Conservation (phyloP, 2,113 vertebrate species). For the Chiloscyllium plagiosum region DNA sequence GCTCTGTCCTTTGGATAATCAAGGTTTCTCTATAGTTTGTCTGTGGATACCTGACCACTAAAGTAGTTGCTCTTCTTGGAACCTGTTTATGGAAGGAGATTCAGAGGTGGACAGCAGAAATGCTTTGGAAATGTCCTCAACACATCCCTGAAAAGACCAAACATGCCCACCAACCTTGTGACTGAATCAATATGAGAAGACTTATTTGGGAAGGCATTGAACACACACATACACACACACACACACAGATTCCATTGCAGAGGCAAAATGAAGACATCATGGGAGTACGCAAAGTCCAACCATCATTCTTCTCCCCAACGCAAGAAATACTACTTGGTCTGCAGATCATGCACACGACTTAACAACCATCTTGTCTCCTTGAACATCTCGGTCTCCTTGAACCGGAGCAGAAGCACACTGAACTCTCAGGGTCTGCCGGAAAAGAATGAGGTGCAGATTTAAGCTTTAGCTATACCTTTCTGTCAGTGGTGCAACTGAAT, state of each 20-base stretch:
- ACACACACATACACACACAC: background rate
- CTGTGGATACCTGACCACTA: background rate
- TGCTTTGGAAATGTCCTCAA: background rate
- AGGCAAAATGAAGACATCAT: no score
- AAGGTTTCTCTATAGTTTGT: background rate
- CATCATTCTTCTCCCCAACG: background rate
- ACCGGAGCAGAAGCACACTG: background rate
- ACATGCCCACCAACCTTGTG: background rate
- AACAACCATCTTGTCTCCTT: background rate
- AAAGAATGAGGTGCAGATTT: background rate
- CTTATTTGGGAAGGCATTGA: background rate
- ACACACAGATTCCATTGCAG: background rate
- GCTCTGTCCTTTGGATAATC: no score
- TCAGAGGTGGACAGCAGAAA: background rate
- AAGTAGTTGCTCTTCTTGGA: no score
- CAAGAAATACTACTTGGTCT: background rate
- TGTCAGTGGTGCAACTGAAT: background rate
- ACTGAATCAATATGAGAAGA: background rate
- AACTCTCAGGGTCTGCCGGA: background rate
- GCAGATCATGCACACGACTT: no score
- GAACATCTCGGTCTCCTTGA: background rate
- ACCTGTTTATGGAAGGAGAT: background rate
- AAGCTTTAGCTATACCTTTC: background rate
- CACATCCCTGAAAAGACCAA: background rate
- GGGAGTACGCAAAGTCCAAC: background rate